phyloP scores from a whole-genome alignment of 2,797 vertebrate genomes.

The Periophthalmus magnuspinnatus region DNA sequence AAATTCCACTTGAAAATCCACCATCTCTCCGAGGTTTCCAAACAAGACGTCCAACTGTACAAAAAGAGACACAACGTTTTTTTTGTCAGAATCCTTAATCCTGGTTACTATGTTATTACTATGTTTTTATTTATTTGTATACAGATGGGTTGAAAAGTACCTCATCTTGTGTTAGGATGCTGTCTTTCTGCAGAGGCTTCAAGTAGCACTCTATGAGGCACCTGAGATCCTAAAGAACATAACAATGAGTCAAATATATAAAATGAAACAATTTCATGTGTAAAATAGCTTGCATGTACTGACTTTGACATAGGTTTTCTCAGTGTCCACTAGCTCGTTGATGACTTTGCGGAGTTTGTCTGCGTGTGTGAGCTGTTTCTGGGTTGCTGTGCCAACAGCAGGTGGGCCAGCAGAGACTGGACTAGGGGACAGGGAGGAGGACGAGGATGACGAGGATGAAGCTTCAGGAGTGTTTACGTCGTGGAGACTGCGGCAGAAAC shows the following conservation, averaged over 20 bases:
- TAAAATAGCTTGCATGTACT: slow-evolving; percentile 17
- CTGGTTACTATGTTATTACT: background rate
- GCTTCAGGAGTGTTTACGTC: slow-evolving; percentile 87
- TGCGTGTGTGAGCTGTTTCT: slow-evolving; percentile 90
- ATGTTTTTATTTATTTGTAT: no score
- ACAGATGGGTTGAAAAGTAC: slow-evolving; percentile 61
- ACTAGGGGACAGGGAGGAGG: slow-evolving; percentile 80
- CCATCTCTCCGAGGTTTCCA: slow-evolving; percentile 95
- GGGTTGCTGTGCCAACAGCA: slow-evolving; percentile 65
- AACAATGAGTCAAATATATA: background rate
- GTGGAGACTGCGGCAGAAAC: slow-evolving; percentile 88
- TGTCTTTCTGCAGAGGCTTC: slow-evolving; percentile 91
- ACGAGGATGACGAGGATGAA: slow-evolving; percentile 70
- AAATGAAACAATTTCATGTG: background rate
- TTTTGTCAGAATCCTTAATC: background rate
- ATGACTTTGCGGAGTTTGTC: slow-evolving; percentile 98
- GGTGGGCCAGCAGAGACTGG: slow-evolving; percentile 83
- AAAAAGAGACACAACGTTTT: background rate
- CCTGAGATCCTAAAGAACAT: slow-evolving; percentile 82
- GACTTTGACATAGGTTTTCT: slow-evolving; percentile 96
- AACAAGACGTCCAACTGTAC: slow-evolving; percentile 92
- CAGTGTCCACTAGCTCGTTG: slow-evolving; percentile 93
- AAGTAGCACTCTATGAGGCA: slow-evolving; percentile 93
- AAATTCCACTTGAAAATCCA: slow-evolving; percentile 97
- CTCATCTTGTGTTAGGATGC: slow-evolving; percentile 93